Base-by-base conservation (phyloP, 2,113 vertebrate genomes). In the Bostrychus sinensis region DNA sequence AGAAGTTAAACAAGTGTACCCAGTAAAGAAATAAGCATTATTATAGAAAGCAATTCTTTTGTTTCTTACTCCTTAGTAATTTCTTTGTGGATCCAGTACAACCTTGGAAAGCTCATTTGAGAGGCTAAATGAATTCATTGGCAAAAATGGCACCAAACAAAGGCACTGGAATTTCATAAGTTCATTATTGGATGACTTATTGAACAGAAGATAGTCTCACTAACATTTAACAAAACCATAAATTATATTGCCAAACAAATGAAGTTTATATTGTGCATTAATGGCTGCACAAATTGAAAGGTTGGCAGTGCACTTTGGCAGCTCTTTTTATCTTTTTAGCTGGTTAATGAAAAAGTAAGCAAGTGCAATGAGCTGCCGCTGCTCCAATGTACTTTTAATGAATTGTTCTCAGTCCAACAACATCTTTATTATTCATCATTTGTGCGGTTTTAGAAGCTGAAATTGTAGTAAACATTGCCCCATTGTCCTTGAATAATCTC, bases 301-400 rank as follows among this genome's bases (percentile, higher is more conserved):
- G 16, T 51, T 17, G 25, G 13, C 48, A 9, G 48, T 8, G 25
- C 25, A 13, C 16, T 51, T 28, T 10, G 48, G 16, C 26, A 45
- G 25, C 48, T 16, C 13, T 14, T 51, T 48, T 30, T 51, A 17
- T 28, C 48, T 28, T 51, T 51, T 51, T 30, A 48, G 20, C 45
- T 30, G 25, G 3, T 30, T 17, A 30, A 51, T 51, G 25, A 30
- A 51, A 51, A 51, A 26, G 48, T 30, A 51, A 51, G 25, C 25
- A n/a, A 51, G 48, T 14, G 25, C 48, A 51, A 28, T 17, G 45
- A 48, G 45, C 43, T 46, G 43, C 23, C 19, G 20, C 22, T 10
- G 45, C 45, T 25, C 12, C 45, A 48, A 13, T 48, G 25, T 28
- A n/a, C 25, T 26, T 28, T 51, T 51, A 51, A 51, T 51, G 48